These are phyloP conservation scores for Lithophane leautieri DNA, from an alignment of 2,888 invertebrate genomes.

Conservation along the genomic window DNA sequence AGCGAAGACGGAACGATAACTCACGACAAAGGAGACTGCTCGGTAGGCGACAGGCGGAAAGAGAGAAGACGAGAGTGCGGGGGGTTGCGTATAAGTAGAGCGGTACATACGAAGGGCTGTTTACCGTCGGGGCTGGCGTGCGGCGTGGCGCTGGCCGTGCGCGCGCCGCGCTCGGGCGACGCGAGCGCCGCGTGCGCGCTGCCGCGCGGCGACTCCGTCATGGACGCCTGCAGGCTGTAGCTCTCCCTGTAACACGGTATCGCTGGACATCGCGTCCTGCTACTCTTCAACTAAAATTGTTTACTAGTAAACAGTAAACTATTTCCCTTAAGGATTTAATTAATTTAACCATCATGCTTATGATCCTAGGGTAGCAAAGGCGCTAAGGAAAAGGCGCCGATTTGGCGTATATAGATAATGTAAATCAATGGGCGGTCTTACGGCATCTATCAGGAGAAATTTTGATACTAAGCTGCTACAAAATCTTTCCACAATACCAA, in stretches of 20 bases:
- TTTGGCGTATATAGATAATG: background rate
- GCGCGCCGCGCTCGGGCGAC: constrained; percentile 83
- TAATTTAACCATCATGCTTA: background rate
- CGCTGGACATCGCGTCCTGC: constrained; percentile 53
- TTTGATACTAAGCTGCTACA: constrained; percentile 10
- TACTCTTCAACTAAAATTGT: constrained; percentile 1
- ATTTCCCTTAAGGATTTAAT: background rate
- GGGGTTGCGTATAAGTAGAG: constrained; percentile 73
- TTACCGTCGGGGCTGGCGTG: constrained; percentile 90
- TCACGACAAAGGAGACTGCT: constrained; percentile 63
- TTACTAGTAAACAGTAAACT: constrained; percentile 1
- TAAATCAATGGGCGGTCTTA: constrained; percentile 1
- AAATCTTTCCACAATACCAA: background rate
- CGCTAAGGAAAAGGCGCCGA: background rate
- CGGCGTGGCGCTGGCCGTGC: constrained; percentile 84
- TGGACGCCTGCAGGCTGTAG: constrained; percentile 91
- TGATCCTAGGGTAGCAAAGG: constrained; percentile 6
- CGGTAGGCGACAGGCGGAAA: constrained; percentile 57
- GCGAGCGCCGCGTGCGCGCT: constrained; percentile 90
- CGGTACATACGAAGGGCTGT: constrained; percentile 88
- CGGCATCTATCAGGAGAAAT: background rate
- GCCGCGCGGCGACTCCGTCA: constrained; percentile 89
- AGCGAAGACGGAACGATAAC: constrained; percentile 52
- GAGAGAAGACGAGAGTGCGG: constrained; percentile 54
- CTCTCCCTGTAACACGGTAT: constrained; percentile 84